Conservation (phyloP, 2,113 vertebrate genomes). For the Leucoraja erinaceus region DNA sequence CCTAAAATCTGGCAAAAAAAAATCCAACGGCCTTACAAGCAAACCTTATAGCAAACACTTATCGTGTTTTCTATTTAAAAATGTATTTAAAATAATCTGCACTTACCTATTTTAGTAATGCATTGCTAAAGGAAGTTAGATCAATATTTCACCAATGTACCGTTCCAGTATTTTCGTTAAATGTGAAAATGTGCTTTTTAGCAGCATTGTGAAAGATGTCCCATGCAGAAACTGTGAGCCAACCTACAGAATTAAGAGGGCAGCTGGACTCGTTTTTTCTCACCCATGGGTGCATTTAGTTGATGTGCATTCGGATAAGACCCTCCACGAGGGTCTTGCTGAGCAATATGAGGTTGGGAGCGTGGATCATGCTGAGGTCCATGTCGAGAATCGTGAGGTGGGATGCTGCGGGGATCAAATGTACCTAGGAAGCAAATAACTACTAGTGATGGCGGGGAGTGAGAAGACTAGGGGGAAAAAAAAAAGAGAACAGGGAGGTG, state of each 20-base stretch:
- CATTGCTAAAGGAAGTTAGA: not conserved
- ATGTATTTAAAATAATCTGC: not conserved
- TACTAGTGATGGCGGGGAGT: slow-evolving; percentile 28
- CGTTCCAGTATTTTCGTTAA: not conserved
- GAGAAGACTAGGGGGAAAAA: not conserved
- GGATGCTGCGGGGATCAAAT: slow-evolving; percentile 26
- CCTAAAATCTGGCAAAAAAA: not conserved
- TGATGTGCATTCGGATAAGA: slow-evolving; percentile 19
- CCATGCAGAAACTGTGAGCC: not conserved
- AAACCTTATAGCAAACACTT: no score
- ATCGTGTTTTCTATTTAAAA: not conserved
- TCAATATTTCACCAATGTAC: not conserved
- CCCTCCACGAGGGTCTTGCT: slow-evolving; percentile 24
- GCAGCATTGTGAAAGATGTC: not conserved
- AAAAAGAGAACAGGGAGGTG: not conserved
- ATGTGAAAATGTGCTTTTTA: not conserved
- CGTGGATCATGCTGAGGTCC: slow-evolving; percentile 34
- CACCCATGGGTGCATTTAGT: slow-evolving; percentile 32
- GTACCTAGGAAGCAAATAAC: slow-evolving; percentile 32
- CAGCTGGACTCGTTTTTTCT: slow-evolving; percentile 16
- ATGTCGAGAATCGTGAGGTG: slow-evolving; percentile 24
- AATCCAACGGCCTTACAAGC: not conserved
- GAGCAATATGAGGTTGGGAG: not conserved
- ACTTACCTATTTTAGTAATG: not conserved
- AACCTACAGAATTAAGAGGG: slow-evolving; percentile 6